Evolutionary conservation across 2,888 invertebrate genomes (phyloP), one percentile per base, ranked within the genome.

Genomic region (Leucophenga maculata): DNA sequence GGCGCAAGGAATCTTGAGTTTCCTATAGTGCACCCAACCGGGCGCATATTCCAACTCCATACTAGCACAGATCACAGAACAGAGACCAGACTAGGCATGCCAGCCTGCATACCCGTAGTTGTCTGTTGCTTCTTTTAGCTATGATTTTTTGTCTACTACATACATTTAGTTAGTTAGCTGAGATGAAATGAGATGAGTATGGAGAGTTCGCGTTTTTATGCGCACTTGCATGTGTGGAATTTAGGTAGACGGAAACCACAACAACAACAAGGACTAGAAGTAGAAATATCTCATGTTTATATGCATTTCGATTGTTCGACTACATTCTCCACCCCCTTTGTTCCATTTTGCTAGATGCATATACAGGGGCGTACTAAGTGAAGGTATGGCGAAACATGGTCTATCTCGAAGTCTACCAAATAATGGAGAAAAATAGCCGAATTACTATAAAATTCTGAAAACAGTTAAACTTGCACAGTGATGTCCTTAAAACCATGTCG

Each of bases 271-370:
- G 57, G 22, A 57, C 60, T 39, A 57, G 26, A 44, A 44, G 20
- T 22, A 65, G 31, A 82, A 72, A 77, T 77, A 73, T 80, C 80
- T 80, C 82, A 80, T 80, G 80, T 80, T 83, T 83, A 82, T 83
- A 83, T 80, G 83, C 83, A 83, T 83, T 80, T 79, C 76, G 70
- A 74, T 77, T 77, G 77, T 77, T 73, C 39, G 26, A 39, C 39
- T 39, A 39, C 39, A 39, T 75, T 69, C 39, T 67, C 65, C 44
- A 9, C 14, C 14, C 13, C 55, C 26, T 20, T 55, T 55, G 55
- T 55, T 26, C 8, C 26, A 14, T 16, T 16, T 54, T 54, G 54
- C 20, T 54, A 20, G 16, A n/a, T n/a, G n/a, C n/a, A n/a, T n/a
- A n/a, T n/a, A n/a, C n/a, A n/a, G n/a, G n/a, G n/a, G n/a, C n/a